Evolutionary conservation across 1,140 invertebrate species (phyloP).

Genomic region (Cotesia vestalis): DNA sequence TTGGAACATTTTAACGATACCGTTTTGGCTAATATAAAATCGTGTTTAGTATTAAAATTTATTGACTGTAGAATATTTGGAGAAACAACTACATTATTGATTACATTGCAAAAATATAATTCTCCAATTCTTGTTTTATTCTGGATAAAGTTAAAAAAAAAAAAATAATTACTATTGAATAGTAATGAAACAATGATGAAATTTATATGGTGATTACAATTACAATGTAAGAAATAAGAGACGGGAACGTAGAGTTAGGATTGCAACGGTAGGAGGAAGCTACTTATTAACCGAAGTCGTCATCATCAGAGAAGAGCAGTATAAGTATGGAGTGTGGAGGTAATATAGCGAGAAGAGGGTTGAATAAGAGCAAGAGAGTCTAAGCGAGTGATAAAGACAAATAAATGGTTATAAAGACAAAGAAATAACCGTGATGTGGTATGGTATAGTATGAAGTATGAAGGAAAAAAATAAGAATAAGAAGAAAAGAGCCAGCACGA

Average conservation of each 20-base stretch:
- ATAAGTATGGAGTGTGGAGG: not conserved
- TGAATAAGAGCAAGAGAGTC: not conserved
- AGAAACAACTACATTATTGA: too few species aligned
- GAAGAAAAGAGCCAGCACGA: conserved; percentile 12
- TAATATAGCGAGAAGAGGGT: not conserved
- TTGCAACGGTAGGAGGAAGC: conserved; percentile 25
- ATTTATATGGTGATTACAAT: conserved; percentile 15
- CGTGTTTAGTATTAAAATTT: too few species aligned
- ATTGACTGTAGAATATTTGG: too few species aligned
- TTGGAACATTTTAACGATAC: too few species aligned
- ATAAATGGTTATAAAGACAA: not conserved
- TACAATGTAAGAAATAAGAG: conserved; percentile 15
- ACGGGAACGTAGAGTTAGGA: not conserved
- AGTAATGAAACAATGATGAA: not conserved
- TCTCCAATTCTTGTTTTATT: too few species aligned
- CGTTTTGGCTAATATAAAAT: too few species aligned
- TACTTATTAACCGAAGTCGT: conserved; percentile 26
- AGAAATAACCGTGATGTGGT: not conserved
- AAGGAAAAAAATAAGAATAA: not conserved
- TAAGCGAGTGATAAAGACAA: conserved; percentile 13
- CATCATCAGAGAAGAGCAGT: not conserved
- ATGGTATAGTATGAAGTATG: not conserved
- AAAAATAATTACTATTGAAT: too few species aligned
- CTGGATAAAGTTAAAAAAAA: too few species aligned
- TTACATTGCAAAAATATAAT: too few species aligned